Evolutionary conservation across 2,888 invertebrate species (phyloP), one percentile per base, ranked within the genome.

Genomic region (Himalopsyche kuldschensis): DNA sequence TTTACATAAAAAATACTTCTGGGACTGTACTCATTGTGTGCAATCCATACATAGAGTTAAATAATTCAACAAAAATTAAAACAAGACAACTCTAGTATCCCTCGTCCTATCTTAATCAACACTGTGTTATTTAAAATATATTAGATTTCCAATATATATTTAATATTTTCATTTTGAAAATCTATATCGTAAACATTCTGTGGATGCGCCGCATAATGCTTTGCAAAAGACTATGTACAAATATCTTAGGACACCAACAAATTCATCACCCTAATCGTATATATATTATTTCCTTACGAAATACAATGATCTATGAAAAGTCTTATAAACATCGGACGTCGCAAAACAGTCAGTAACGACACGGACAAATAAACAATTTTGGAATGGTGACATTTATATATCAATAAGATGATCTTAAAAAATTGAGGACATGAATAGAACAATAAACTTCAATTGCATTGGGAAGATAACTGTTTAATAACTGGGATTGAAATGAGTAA

Each of bases 261-360:
- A 78, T 46, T 78, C 78, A 78, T 78, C 78, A 46, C 41, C 46
- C 78, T 46, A 79, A 79, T 79, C 75, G 15, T 82, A 75, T 69
- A 81, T 83, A 81, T 83, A 84, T 81, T 77, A 80, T 80, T 77
- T 83, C 82, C 82, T 84, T 82, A 82, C 79, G 78, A 85, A 79
- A 82, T 85, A 85, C 84, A 84, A 85, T 83, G 82, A 84, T 85
- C 81, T 84, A 84, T 79, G 82, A 84, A 83, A 85, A 86, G 86
- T 86, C 86, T 86, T 86, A 86, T 86, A 75, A 83, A 86, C 83
- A 83, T 83, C 82, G 86, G 86, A 86, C 86, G 82, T 55, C 63
- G 75, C 82, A 85, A 48, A 69, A 79, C 83, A 78, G 79, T 76
- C 81, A 77, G 78, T 69, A 82, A 79, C 77, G 46, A 31, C 81